Percentiles rank a stretch among this genome's conserved stretches.
phyloP scores from a whole-genome alignment of 2,888 invertebrate species.

The Acanthosepion pharaonis region DNA sequence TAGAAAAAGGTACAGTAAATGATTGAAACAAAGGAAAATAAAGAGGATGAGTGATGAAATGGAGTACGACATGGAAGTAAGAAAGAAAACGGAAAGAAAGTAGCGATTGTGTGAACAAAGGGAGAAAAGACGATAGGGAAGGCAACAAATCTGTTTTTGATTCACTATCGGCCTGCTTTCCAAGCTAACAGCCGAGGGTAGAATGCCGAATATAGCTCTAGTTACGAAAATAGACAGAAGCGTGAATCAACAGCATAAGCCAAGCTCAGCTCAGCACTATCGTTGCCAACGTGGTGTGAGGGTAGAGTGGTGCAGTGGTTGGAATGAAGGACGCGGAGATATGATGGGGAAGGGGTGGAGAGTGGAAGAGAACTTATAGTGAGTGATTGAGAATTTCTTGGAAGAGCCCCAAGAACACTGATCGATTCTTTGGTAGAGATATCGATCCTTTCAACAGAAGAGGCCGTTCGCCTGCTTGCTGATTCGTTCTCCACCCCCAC shows the following conservation, averaged over 20 bases:
- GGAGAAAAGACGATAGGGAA: neutral
- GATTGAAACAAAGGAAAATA: neutral
- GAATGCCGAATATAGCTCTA: neutral
- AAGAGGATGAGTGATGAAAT: neutral
- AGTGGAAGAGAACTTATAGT: neutral
- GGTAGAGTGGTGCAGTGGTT: neutral
- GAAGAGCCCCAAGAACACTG: constrained; percentile 38
- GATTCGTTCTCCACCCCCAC: neutral
- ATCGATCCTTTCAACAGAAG: neutral
- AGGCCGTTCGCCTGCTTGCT: neutral
- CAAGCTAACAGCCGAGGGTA: neutral
- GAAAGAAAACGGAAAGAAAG: neutral
- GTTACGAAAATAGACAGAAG: neutral
- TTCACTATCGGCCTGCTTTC: neutral
- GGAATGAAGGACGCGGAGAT: neutral
- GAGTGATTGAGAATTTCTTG: neutral
- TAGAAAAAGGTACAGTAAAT: neutral
- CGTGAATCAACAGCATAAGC: neutral
- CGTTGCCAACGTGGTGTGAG: neutral
- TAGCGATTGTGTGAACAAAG: neutral
- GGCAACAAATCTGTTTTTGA: neutral
- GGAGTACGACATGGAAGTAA: neutral
- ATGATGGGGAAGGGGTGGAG: neutral
- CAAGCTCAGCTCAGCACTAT: neutral
- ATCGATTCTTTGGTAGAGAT: constrained; percentile 25